Evolutionary conservation across 64 coral and sea anemone species (phyloP).

Genomic region (Cladopsammia gracilis): DNA sequence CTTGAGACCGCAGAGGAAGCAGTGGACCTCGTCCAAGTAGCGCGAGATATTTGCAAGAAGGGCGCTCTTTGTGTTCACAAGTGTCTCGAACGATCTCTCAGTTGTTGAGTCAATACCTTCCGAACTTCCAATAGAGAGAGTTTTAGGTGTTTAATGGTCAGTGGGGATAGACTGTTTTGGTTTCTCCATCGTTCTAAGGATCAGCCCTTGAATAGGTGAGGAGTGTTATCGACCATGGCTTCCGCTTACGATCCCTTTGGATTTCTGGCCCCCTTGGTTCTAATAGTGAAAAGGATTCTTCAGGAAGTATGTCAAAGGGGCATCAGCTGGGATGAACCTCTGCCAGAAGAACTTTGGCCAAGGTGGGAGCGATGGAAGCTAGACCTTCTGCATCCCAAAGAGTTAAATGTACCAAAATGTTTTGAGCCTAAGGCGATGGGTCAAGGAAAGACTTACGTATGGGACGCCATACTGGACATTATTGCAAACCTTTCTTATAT

Average conservation of each 20-base stretch:
- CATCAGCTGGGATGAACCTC: background rate
- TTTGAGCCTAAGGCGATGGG: background rate
- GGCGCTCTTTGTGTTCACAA: conserved; percentile 18
- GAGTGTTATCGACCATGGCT: background rate
- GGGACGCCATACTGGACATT: conserved; percentile 7
- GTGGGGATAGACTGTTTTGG: conserved; percentile 7
- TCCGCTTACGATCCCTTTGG: conserved; percentile 22
- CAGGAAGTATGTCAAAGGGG: background rate
- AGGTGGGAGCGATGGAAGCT: conserved; percentile 19
- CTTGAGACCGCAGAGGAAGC: conserved; percentile 24
- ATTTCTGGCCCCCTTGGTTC: conserved; percentile 15
- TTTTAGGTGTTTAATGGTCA: background rate
- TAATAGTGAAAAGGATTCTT: conserved; percentile 8
- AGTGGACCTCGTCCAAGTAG: background rate
- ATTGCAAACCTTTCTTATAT: no score
- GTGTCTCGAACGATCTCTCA: background rate
- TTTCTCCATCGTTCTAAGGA: conserved; percentile 5
- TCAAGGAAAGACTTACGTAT: background rate
- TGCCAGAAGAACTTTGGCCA: background rate
- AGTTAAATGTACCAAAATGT: conserved; percentile 7
- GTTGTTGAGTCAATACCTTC: conserved; percentile 7
- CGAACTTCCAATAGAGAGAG: background rate
- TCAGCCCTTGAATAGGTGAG: conserved; percentile 10
- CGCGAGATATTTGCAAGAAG: background rate
- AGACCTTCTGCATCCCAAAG: background rate